Conservation (phyloP, 1,140 invertebrate genomes). For the Tetramorium parvispinum region DNA sequence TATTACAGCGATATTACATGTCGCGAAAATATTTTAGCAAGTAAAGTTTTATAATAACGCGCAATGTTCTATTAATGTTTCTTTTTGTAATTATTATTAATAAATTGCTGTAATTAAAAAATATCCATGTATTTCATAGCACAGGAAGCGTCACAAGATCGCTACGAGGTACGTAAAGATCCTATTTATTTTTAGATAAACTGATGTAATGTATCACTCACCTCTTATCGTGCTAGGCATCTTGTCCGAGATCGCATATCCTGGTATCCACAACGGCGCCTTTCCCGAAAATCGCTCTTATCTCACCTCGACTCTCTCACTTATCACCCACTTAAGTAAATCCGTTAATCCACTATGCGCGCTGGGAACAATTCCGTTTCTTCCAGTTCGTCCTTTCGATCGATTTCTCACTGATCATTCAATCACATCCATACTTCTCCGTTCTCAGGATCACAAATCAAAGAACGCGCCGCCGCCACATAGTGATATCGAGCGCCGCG, state of each 20-base stretch:
- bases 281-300: constrained; percentile 48
- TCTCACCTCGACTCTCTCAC: constrained; percentile 62
- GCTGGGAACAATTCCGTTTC: constrained; percentile 25
- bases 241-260: constrained; percentile 83
- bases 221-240: constrained; percentile 87
- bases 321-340: constrained; percentile 61
- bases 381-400: constrained; percentile 43
- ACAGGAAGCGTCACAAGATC: background rate
- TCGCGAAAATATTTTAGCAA: background rate
- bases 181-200: background rate
- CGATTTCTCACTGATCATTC: constrained; percentile 56
- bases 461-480: constrained; percentile 23
- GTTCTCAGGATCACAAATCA: background rate
- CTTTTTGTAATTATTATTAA: background rate
- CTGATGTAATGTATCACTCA: constrained; percentile 72
- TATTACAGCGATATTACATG: background rate
- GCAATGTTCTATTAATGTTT: background rate
- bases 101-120: background rate
- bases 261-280: constrained; percentile 77
- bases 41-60: background rate
- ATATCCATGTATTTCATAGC: background rate
- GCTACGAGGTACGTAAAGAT: background rate
- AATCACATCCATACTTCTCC: constrained; percentile 47
- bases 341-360: constrained; percentile 55
- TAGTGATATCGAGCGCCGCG: constrained; percentile 13